These are phyloP conservation scores for Pectinophora gossypiella DNA, from an alignment of 1,140 invertebrate species.

Conservation along the genomic window DNA sequence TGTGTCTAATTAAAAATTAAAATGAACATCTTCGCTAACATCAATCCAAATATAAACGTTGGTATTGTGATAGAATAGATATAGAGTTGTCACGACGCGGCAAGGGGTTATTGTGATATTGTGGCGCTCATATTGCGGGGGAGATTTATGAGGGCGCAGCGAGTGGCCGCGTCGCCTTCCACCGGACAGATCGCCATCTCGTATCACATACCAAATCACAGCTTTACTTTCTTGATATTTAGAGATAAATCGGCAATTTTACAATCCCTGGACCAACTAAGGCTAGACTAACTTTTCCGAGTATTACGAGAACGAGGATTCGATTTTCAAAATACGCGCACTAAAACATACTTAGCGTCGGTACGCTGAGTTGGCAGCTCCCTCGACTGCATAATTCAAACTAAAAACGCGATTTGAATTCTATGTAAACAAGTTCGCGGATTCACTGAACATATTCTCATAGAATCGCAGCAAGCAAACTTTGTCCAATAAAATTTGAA, in stretches of 20 bases:
- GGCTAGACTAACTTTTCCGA: too few species aligned
- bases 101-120: constrained; percentile 56
- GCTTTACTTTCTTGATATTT: too few species aligned
- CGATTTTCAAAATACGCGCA: constrained; percentile 7
- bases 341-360: constrained; percentile 32
- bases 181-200: not conserved
- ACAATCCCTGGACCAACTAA: too few species aligned
- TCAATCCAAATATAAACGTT: too few species aligned
- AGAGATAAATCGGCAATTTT: too few species aligned
- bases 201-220: too few species aligned
- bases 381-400: constrained; percentile 56
- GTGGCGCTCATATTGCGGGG: constrained; percentile 52
- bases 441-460: constrained; percentile 52
- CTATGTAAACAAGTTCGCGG: constrained; percentile 58
- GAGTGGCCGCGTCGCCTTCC: constrained; percentile 7
- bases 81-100: constrained; percentile 12
- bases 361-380: constrained; percentile 42
- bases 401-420: constrained; percentile 49
- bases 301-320: not conserved
- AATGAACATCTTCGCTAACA: too few species aligned
- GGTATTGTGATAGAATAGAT: too few species aligned
- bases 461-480: constrained; percentile 59
- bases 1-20: too few species aligned
- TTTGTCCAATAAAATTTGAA: constrained; percentile 53
- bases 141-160: constrained; percentile 50